phyloP scores from a whole-genome alignment of 1,140 invertebrate genomes.

The Periplaneta americana region DNA sequence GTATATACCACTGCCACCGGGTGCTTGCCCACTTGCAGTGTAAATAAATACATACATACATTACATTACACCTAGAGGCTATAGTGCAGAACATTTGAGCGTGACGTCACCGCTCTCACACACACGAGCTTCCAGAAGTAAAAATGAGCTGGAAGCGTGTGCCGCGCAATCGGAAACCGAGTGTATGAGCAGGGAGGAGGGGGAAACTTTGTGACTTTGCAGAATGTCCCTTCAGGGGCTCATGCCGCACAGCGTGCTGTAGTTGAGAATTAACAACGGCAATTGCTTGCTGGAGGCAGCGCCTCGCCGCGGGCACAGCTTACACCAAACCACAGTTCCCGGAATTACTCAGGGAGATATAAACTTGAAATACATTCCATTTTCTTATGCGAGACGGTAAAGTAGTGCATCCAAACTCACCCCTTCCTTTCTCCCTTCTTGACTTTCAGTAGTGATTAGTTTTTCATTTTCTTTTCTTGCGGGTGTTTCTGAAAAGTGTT shows the following conservation, averaged over 20 bases:
- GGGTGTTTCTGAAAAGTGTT: not conserved
- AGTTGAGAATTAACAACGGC: constrained; percentile 7
- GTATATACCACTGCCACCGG: too few species aligned
- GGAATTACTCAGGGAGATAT: not conserved
- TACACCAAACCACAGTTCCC: not conserved
- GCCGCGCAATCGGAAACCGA: not conserved
- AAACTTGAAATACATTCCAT: not conserved
- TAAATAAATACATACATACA: too few species aligned
- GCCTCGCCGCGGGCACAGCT: not conserved
- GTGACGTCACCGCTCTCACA: too few species aligned
- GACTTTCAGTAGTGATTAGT: not conserved
- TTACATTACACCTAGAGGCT: too few species aligned
- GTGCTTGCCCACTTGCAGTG: too few species aligned
- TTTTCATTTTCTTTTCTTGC: not conserved
- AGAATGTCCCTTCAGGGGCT: constrained; percentile 6
- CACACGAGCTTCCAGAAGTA: too few species aligned
- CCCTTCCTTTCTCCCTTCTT: not conserved
- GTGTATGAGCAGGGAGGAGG: not conserved
- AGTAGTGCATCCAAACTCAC: not conserved
- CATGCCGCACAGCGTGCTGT: not conserved
- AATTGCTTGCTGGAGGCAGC: not conserved
- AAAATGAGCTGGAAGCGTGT: too few species aligned
- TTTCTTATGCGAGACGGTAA: not conserved
- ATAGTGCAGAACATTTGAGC: too few species aligned
- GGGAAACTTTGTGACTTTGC: constrained; percentile 4